These are phyloP conservation scores for Metopolophium dirhodum DNA, from an alignment of 1,140 invertebrate species.

Conservation along the genomic window DNA sequence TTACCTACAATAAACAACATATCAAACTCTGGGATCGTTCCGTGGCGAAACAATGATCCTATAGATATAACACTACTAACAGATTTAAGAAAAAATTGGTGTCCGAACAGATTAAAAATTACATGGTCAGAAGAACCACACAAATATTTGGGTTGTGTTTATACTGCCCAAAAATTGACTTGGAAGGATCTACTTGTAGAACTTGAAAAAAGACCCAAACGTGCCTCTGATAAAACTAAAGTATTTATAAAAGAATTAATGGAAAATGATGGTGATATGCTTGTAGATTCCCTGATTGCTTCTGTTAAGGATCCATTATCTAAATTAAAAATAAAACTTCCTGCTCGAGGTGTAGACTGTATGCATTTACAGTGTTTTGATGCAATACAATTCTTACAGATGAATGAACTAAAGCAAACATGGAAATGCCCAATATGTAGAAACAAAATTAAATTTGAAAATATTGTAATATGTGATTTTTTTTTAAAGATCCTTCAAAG, in stretches of 20 bases:
- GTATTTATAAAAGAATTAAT: slow-evolving; percentile 22
- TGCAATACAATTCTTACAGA: slow-evolving; percentile 91
- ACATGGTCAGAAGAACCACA: slow-evolving; percentile 44
- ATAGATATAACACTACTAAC: slow-evolving; percentile 41
- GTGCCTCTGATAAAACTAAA: slow-evolving; percentile 17
- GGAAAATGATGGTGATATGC: slow-evolving; percentile 36
- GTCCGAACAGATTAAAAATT: slow-evolving; percentile 40
- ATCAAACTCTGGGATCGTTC: slow-evolving; percentile 26
- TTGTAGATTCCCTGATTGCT: slow-evolving; percentile 28
- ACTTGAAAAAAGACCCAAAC: slow-evolving; percentile 33
- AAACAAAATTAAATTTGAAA: slow-evolving; percentile 64
- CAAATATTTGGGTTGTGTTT: slow-evolving; percentile 36
- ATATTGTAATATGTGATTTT: slow-evolving; percentile 47
- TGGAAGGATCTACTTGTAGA: slow-evolving; percentile 28
- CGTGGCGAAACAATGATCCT: slow-evolving; percentile 46
- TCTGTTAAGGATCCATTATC: slow-evolving; percentile 78
- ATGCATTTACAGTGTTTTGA: slow-evolving; percentile 98
- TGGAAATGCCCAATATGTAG: slow-evolving; percentile 99
- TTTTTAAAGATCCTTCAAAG: slow-evolving; percentile 48
- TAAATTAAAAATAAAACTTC: slow-evolving; percentile 91
- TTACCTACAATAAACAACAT: slow-evolving; percentile 43
- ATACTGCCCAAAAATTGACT: slow-evolving; percentile 27
- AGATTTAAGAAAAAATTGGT: slow-evolving; percentile 37
- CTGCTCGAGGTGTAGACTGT: slow-evolving; percentile 88
- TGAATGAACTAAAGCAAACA: slow-evolving; percentile 98